These are phyloP conservation scores for Brienomyrus brachyistius DNA, from an alignment of 2,113 vertebrate genomes.

Conservation along the genomic window DNA sequence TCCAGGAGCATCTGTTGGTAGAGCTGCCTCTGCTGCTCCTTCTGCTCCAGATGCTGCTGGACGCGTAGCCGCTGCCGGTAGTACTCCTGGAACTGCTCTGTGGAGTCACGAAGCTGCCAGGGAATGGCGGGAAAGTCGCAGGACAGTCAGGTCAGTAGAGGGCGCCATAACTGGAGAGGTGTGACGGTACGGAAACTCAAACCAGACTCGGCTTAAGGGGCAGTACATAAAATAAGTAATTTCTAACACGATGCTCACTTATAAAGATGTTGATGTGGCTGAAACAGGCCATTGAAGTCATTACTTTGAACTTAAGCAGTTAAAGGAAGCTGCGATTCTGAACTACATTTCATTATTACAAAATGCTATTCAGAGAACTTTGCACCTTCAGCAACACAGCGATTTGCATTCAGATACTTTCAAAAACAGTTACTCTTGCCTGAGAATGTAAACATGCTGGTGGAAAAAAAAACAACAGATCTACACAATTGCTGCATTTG, in stretches of 20 bases:
- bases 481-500: neutral
- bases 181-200: neutral
- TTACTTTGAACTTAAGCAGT: neutral
- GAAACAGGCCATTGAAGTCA: neutral
- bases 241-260: neutral
- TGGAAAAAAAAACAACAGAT: neutral
- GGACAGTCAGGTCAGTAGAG: neutral
- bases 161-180: neutral
- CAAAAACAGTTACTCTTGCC: neutral
- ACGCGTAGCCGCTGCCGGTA: slow-evolving; percentile 89
- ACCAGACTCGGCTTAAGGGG: neutral
- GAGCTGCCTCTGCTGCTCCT: slow-evolving; percentile 88
- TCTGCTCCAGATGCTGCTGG: slow-evolving; percentile 95
- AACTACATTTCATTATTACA: neutral
- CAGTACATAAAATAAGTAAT: neutral
- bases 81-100: slow-evolving; percentile 93
- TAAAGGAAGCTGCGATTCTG: neutral
- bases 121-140: neutral
- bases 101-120: slow-evolving; percentile 80
- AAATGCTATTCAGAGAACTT: neutral
- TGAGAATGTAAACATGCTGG: neutral
- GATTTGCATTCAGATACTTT: neutral
- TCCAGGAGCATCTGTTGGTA: slow-evolving; percentile 97
- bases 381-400: neutral
- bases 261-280: neutral